Percentiles rank a stretch among this genome's conserved stretches.
These are phyloP conservation scores for Trachelus iudaicus DNA, from an alignment of 2,888 invertebrate species.

Conservation along the genomic window DNA sequence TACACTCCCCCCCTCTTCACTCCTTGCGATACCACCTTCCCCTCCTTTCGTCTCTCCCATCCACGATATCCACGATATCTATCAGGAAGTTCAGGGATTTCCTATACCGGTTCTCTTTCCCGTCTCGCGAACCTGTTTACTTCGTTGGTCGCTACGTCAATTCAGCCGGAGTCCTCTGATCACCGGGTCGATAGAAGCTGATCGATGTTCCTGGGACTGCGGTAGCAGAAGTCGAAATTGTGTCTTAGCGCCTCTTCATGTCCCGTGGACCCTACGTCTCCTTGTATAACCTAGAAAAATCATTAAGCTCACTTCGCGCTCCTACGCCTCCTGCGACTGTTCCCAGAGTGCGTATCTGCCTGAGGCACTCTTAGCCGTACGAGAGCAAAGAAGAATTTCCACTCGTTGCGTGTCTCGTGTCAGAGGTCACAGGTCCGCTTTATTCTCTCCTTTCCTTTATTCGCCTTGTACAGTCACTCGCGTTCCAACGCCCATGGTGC, in stretches of 20 bases:
- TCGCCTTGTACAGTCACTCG: not conserved
- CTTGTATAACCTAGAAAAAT: not conserved
- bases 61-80: not conserved
- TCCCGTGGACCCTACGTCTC: not conserved
- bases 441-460: not conserved
- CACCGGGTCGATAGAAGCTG: not conserved
- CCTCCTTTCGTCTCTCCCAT: not conserved
- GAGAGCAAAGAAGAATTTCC: not conserved
- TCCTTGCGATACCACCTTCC: not conserved
- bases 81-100: not conserved
- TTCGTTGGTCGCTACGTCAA: not conserved
- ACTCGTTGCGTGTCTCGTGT: not conserved
- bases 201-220: not conserved
- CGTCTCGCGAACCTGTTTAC: not conserved
- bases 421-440: not conserved
- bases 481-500: not conserved
- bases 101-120: not conserved
- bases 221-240: not conserved
- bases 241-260: too few species aligned
- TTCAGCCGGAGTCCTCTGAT: not conserved
- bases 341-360: not conserved
- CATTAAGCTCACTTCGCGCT: too few species aligned
- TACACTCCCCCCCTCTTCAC: too few species aligned
- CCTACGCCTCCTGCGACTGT: too few species aligned
- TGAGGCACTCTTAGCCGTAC: not conserved